phyloP scores from a whole-genome alignment of 2,113 vertebrate genomes.

The Uropsilus gracilis region DNA sequence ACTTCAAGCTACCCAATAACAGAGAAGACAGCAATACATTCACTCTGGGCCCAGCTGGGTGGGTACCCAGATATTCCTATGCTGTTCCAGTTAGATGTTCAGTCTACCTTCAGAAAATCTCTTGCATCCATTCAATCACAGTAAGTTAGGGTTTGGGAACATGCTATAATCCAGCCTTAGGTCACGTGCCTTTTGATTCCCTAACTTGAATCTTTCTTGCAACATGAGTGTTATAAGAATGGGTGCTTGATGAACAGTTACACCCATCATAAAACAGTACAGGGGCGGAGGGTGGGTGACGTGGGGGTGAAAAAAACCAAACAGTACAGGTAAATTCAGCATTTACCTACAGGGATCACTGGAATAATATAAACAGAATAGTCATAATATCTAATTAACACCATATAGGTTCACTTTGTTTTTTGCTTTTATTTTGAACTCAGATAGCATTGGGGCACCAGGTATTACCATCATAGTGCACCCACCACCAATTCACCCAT shows the following conservation, averaged over 20 bases:
- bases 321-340: background rate
- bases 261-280: background rate
- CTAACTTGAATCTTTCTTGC: constrained; percentile 30
- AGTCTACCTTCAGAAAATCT: constrained; percentile 74
- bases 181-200: background rate
- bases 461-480: too few species aligned
- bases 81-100: constrained; percentile 80
- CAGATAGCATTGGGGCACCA: too few species aligned
- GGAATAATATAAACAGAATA: background rate
- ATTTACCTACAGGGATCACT: constrained; percentile 36
- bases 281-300: too few species aligned
- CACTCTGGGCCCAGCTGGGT: constrained; percentile 74
- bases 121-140: constrained; percentile 61
- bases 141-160: constrained; percentile 67
- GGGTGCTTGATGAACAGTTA: background rate
- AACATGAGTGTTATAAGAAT: background rate
- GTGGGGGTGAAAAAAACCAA: too few species aligned
- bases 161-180: background rate
- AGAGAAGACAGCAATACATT: constrained; percentile 68
- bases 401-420: background rate
- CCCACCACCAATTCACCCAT: too few species aligned
- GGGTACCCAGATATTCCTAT: constrained; percentile 80
- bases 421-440: too few species aligned
- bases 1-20: constrained; percentile 77
- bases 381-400: background rate